Conservation (phyloP, 2,888 invertebrate species). For the Aphodius sticticus region DNA sequence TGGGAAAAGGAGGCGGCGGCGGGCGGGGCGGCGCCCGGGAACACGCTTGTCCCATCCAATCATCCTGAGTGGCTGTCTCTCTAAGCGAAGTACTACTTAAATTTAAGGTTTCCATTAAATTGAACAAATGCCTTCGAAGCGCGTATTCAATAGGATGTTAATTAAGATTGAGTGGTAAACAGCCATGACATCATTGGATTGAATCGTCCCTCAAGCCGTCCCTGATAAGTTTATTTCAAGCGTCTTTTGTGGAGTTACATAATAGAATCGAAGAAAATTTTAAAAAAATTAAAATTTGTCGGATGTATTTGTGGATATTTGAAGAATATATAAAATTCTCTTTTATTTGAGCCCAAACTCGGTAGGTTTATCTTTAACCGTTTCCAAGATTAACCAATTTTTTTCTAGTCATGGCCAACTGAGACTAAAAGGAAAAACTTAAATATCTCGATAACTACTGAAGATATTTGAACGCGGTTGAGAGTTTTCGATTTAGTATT, state of each 20-base stretch:
- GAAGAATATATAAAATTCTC: background rate
- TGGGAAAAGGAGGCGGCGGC: background rate
- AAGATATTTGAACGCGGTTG: background rate
- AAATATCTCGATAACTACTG: background rate
- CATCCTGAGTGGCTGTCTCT: background rate
- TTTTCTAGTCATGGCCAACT: too few species aligned
- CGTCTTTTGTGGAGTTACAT: constrained; percentile 8
- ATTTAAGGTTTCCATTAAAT: constrained; percentile 4
- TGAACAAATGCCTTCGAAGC: constrained; percentile 4
- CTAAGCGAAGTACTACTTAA: background rate
- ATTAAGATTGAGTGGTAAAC: constrained; percentile 4
- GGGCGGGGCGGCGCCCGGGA: background rate
- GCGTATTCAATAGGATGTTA: background rate
- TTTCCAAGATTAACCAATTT: too few species aligned
- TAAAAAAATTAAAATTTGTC: background rate
- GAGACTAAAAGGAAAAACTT: too few species aligned
- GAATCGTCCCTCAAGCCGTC: background rate
- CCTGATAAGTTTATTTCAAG: constrained; percentile 15
- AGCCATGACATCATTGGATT: background rate
- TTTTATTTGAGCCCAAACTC: background rate
- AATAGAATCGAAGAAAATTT: constrained; percentile 11
- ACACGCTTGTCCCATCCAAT: background rate
- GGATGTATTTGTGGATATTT: background rate
- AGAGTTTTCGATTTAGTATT: too few species aligned
- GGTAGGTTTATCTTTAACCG: background rate